phyloP scores from a whole-genome alignment of 2,888 invertebrate genomes.

The Scrobipalpa costella region DNA sequence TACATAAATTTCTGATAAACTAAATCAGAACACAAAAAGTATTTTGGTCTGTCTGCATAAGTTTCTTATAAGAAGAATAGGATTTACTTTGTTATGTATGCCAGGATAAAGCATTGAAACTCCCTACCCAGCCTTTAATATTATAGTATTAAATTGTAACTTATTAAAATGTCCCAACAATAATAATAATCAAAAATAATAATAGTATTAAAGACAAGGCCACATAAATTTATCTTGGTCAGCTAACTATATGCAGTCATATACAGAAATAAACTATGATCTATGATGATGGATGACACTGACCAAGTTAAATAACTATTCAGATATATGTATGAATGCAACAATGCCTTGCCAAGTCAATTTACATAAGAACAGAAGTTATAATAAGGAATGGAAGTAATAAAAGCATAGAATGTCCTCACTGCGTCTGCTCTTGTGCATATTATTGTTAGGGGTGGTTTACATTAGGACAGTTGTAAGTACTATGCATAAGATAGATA shows the following conservation, averaged over 20 bases:
- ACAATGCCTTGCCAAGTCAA: not conserved
- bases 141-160: too few species aligned
- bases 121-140: too few species aligned
- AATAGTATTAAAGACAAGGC: not conserved
- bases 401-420: not conserved
- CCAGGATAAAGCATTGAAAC: not conserved
- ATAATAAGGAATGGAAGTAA: too few species aligned
- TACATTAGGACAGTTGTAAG: too few species aligned
- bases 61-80: not conserved
- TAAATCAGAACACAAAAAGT: not conserved
- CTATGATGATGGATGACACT: too few species aligned
- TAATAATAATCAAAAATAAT: not conserved
- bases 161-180: too few species aligned
- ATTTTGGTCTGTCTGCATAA: not conserved
- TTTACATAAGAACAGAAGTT: not conserved
- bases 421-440: not conserved
- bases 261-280: slow-evolving; percentile 1
- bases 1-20: slow-evolving; percentile 1
- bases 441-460: too few species aligned
- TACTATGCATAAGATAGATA: too few species aligned
- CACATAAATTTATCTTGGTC: not conserved
- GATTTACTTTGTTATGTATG: not conserved
- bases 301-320: not conserved
- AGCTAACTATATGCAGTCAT: not conserved
- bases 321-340: not conserved